These are phyloP conservation scores for Ephestia elutella DNA, from an alignment of 1,140 invertebrate genomes.

Conservation along the genomic window DNA sequence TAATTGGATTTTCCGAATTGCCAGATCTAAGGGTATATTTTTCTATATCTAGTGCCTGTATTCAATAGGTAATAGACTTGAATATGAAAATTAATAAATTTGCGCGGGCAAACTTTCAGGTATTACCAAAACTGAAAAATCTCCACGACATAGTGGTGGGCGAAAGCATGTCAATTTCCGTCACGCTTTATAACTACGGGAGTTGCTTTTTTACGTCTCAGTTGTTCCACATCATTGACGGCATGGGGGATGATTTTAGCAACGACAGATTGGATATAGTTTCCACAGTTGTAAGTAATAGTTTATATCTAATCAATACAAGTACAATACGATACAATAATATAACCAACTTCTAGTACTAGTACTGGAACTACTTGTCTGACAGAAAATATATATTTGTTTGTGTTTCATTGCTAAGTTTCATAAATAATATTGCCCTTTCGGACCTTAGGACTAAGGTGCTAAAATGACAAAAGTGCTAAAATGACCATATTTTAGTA, in stretches of 20 bases:
- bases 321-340: not conserved
- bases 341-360: no score
- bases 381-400: no score
- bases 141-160: slow-evolving; percentile 55
- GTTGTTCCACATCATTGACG: slow-evolving; percentile 44
- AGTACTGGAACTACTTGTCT: no score
- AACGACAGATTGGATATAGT: slow-evolving; percentile 55
- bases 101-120: slow-evolving; percentile 26
- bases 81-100: no score
- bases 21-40: slow-evolving; percentile 52
- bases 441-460: no score
- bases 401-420: no score
- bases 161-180: slow-evolving; percentile 30
- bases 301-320: not conserved
- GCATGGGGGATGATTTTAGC: slow-evolving; percentile 53
- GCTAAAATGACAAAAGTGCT: no score
- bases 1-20: slow-evolving; percentile 58
- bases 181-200: slow-evolving; percentile 56
- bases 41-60: no score
- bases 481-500: no score
- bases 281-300: slow-evolving; percentile 42
- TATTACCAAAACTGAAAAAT: slow-evolving; percentile 48
- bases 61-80: no score
- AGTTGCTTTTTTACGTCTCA: slow-evolving; percentile 59
- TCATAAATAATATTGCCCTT: no score